Evolutionary conservation across 2,113 vertebrate species (phyloP), one percentile per base, ranked within the genome.

Genomic region (Leuciscus idus): DNA sequence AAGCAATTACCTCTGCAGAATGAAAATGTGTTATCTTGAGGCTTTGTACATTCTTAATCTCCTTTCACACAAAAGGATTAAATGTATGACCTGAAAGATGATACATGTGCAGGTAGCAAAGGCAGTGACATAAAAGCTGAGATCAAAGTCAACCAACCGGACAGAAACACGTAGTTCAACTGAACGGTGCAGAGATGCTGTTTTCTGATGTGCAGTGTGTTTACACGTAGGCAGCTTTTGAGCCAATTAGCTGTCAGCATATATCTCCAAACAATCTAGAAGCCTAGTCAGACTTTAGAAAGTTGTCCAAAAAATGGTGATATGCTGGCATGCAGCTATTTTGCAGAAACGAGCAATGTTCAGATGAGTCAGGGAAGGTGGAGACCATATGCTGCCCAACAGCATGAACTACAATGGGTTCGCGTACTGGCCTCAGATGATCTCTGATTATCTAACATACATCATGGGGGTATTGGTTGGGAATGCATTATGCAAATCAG

Each of bases 171-270:
- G 39, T 77, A 86, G 68, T 61, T 78, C 61, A 78, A 78, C 12
- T 64, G 39, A 80, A 77, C 59, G 8, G 6, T 72, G 75, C 19
- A 76, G 59, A 87, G 57, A 88, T 88, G 78, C 33, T 33, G 30
- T 66, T 59, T 11, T 70, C 33, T 85, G 85, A 84, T 88, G 64
- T 83, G 26, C 39, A 66, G 86, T 43, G 39, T 36, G 50, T 73
- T 81, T 30, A 83, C 89, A 88, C 85, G 80, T 87, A 88, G 83
- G 30, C 87, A 84, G 33, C 3, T 9, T 28, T 85, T 17, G 66
- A 75, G 89, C 89, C 85, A 88, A 50, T 46, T 39, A 87, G 61
- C 84, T 86, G 86, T 90, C 81, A 85, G 57, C 6, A 43, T 89
- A 87, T 88, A 88, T 89, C 52, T 43, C 50, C 48, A 64, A 80